Evolutionary conservation across 2,113 vertebrate species (phyloP).

Genomic region (Oryzias woworae): DNA sequence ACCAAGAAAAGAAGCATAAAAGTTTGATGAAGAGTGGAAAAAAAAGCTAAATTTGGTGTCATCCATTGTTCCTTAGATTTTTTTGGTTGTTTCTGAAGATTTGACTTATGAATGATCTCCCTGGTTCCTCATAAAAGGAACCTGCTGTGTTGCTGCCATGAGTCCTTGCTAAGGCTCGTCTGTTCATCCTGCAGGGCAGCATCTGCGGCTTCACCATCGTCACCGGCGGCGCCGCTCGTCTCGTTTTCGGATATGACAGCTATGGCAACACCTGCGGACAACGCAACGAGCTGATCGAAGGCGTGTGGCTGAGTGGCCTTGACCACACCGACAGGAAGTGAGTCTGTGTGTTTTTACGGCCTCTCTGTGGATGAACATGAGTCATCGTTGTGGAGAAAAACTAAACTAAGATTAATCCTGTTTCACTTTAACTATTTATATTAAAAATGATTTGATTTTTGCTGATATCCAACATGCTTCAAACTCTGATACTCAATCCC

Average conservation of each 20-base stretch:
- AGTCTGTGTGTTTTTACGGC: conserved; percentile 60
- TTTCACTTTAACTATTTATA: too few relatives aligned
- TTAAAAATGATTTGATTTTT: too few relatives aligned
- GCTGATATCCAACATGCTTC: too few relatives aligned
- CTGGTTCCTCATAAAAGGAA: too few relatives aligned
- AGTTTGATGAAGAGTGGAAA: conserved; percentile 2
- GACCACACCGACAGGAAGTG: conserved; percentile 93
- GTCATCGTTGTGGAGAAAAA: too few relatives aligned
- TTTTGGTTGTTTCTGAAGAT: too few relatives aligned
- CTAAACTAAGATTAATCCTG: too few relatives aligned
- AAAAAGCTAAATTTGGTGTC: not conserved
- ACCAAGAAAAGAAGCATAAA: conserved; percentile 1
- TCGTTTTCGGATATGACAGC: conserved; percentile 95
- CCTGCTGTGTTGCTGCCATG: too few relatives aligned
- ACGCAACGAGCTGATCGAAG: conserved; percentile 88
- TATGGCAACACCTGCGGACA: conserved; percentile 97
- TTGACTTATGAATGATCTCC: too few relatives aligned
- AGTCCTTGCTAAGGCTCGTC: not conserved
- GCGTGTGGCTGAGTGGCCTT: conserved; percentile 86
- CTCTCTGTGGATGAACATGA: not conserved
- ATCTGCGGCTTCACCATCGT: conserved; percentile 95
- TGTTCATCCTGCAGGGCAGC: conserved; percentile 80
- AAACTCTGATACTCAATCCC: too few relatives aligned
- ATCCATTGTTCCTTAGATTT: not conserved
- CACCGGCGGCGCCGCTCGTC: conserved; percentile 92